These are phyloP conservation scores for Gymnopithys bicolor DNA, from an alignment of 2,797 vertebrate species.

Conservation along the genomic window DNA sequence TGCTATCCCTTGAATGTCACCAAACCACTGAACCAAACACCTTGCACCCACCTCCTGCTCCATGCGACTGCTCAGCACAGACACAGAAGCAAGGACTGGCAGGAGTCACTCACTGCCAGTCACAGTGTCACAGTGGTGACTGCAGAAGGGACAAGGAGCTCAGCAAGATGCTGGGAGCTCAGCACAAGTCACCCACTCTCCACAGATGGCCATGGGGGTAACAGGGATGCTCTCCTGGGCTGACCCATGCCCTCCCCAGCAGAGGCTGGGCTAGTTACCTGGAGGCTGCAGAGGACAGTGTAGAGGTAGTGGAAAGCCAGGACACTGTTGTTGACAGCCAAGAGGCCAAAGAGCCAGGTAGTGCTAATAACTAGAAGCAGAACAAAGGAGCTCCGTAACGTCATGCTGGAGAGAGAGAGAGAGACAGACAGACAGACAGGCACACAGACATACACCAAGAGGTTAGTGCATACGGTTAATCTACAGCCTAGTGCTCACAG, in stretches of 20 bases:
- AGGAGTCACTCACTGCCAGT: background rate
- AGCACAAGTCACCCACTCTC: background rate
- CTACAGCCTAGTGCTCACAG: conserved; percentile 1
- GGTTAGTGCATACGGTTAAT: conserved; percentile 61
- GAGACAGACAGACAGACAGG: conserved; percentile 61
- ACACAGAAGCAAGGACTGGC: background rate
- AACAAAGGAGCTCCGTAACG: conserved; percentile 92
- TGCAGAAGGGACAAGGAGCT: background rate
- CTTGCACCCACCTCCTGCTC: background rate
- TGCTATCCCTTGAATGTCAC: background rate
- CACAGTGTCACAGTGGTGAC: background rate
- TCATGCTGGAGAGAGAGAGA: conserved; percentile 82
- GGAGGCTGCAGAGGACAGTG: conserved; percentile 90
- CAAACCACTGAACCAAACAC: background rate
- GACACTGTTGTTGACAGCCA: conserved; percentile 98
- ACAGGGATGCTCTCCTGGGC: background rate
- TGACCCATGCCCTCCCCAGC: background rate
- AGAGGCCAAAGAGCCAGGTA: conserved; percentile 96
- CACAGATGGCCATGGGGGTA: background rate
- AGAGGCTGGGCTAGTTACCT: conserved; percentile 79
- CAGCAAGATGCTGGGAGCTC: background rate
- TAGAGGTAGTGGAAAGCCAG: conserved; percentile 98
- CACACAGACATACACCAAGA: conserved; percentile 29
- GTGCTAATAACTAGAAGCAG: conserved; percentile 92
- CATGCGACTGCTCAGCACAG: rapidly evolving